These are phyloP conservation scores for Plemyria rubiginata DNA, from an alignment of 2,888 invertebrate species.

Conservation along the genomic window DNA sequence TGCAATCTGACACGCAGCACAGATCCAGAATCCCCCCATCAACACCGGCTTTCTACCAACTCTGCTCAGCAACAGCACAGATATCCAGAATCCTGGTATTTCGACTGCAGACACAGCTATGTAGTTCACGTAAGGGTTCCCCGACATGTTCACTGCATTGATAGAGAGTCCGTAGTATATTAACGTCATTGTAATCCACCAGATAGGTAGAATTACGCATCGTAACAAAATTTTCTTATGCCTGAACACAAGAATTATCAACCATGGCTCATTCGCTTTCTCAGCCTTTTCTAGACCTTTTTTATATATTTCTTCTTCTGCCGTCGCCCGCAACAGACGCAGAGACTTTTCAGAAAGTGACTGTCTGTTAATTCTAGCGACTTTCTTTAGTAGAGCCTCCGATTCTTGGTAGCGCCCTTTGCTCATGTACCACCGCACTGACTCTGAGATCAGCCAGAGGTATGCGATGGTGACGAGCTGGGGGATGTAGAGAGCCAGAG, in stretches of 20 bases:
- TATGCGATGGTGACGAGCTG: slow-evolving; percentile 87
- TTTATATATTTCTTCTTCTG: slow-evolving; percentile 54
- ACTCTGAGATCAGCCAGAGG: slow-evolving; percentile 89
- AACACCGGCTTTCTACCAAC: slow-evolving; percentile 83
- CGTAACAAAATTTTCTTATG: slow-evolving; percentile 58
- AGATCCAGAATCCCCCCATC: slow-evolving; percentile 79
- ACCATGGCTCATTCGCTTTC: slow-evolving; percentile 58
- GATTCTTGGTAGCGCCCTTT: slow-evolving; percentile 88
- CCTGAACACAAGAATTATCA: slow-evolving; percentile 61
- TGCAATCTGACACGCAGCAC: slow-evolving; percentile 61
- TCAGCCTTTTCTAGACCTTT: slow-evolving; percentile 45
- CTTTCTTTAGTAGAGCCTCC: slow-evolving; percentile 84
- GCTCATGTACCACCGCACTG: slow-evolving; percentile 90
- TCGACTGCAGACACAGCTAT: slow-evolving; percentile 86
- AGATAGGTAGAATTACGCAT: slow-evolving; percentile 69
- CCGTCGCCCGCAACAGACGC: slow-evolving; percentile 51
- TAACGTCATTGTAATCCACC: slow-evolving; percentile 87
- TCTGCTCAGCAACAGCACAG: slow-evolving; percentile 81
- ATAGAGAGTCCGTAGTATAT: slow-evolving; percentile 87
- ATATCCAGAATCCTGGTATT: slow-evolving; percentile 87
- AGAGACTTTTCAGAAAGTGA: slow-evolving; percentile 64
- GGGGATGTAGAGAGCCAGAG: slow-evolving; percentile 89
- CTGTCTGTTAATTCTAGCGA: slow-evolving; percentile 85
- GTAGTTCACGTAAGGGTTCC: slow-evolving; percentile 87
- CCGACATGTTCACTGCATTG: slow-evolving; percentile 86